Percentiles rank a stretch among this genome's conserved stretches.
These are phyloP conservation scores for Lophotriccus pileatus DNA, from an alignment of 2,797 vertebrate species.

Conservation along the genomic window DNA sequence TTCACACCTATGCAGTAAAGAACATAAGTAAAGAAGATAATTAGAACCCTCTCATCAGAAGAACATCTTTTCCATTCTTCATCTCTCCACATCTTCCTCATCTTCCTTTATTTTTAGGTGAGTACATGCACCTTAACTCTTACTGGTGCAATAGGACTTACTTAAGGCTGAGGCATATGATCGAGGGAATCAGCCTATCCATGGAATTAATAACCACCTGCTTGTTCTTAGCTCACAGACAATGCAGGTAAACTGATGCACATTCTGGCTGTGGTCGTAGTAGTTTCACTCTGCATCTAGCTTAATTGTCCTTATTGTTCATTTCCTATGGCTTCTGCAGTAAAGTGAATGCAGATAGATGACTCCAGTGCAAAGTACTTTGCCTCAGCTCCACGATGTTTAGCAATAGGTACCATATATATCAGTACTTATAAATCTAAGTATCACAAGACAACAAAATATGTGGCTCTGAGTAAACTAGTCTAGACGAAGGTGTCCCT, in stretches of 20 bases:
- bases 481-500: accelerated
- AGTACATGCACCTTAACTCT: background rate
- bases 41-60: background rate
- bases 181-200: background rate
- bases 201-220: background rate
- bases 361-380: background rate
- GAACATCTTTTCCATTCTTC: background rate
- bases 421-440: background rate
- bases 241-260: background rate
- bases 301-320: background rate
- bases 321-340: background rate
- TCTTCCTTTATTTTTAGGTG: background rate
- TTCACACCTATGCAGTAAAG: background rate
- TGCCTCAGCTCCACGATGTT: background rate
- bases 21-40: background rate
- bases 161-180: background rate
- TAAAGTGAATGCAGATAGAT: background rate
- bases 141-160: background rate
- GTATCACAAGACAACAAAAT: background rate
- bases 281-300: background rate
- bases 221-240: background rate
- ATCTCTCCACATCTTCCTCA: background rate
- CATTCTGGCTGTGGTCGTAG: background rate
- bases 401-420: background rate
- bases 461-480: background rate